Evolutionary conservation across 2,797 vertebrate genomes (phyloP).

Genomic region (Sus cebifrons): DNA sequence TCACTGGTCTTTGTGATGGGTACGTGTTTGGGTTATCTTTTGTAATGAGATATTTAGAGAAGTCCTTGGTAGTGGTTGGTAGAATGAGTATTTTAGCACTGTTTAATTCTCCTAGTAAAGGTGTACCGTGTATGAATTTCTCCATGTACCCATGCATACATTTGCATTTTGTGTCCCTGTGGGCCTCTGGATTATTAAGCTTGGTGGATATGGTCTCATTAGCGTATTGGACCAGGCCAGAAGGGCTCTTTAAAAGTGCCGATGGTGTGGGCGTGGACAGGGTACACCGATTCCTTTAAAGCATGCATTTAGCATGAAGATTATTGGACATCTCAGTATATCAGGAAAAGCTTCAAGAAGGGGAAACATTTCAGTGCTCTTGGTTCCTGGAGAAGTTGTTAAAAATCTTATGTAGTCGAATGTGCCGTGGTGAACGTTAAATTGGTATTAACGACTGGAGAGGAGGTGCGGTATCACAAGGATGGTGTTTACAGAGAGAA

Average conservation of each 20-base stretch:
- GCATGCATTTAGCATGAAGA: background rate
- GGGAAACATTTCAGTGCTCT: constrained; percentile 5
- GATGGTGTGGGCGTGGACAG: background rate
- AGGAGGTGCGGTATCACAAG: background rate
- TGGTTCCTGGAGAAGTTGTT: constrained; percentile 45
- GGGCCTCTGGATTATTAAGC: background rate
- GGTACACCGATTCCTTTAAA: background rate
- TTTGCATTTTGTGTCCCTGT: constrained; percentile 8
- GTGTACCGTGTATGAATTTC: background rate
- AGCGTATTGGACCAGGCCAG: background rate
- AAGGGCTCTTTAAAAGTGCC: background rate
- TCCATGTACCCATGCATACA: background rate
- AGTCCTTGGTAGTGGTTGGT: background rate
- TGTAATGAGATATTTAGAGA: constrained; percentile 24
- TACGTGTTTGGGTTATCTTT: background rate
- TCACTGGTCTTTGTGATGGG: background rate
- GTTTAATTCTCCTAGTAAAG: constrained; percentile 7
- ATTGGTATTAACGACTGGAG: constrained; percentile 19
- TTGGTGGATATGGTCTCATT: background rate
- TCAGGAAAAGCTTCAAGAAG: constrained; percentile 37
- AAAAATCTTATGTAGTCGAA: constrained; percentile 35
- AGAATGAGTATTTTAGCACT: background rate
- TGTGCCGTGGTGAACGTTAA: constrained; percentile 27
- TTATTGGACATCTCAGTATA: background rate
- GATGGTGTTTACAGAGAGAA: constrained; percentile 56